Conservation (phyloP, 2,888 invertebrate species). For the Cyrtodaria siliqua region DNA sequence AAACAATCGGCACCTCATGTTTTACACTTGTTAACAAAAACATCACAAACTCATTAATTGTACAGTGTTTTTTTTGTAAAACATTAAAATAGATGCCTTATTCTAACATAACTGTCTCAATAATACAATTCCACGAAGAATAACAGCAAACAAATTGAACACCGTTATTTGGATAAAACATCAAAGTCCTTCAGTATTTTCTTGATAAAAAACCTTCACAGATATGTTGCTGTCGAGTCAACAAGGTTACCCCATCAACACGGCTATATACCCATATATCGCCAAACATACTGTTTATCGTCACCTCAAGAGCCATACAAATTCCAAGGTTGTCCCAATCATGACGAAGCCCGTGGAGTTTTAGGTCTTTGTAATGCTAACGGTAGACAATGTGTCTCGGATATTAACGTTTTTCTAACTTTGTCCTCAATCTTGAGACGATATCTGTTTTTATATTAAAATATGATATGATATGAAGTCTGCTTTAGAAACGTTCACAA, state of each 20-base stretch:
- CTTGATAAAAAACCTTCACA: conserved; percentile 24
- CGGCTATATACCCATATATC: conserved; percentile 10
- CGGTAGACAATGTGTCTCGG: too few species aligned
- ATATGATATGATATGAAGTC: too few species aligned
- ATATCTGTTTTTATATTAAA: too few species aligned
- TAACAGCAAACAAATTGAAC: not conserved
- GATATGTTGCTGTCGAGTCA: conserved; percentile 27
- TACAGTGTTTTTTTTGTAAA: too few species aligned
- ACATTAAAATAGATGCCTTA: too few species aligned
- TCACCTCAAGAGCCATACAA: conserved; percentile 6
- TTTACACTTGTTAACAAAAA: too few species aligned
- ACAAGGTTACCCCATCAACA: conserved; percentile 34
- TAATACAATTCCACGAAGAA: not conserved
- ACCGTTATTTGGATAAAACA: conserved; percentile 17
- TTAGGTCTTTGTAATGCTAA: too few species aligned
- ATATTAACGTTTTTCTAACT: too few species aligned
- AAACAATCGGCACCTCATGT: too few species aligned
- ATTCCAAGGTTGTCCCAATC: conserved; percentile 24
- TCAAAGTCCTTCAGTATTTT: conserved; percentile 6
- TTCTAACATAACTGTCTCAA: not conserved
- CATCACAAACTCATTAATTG: too few species aligned
- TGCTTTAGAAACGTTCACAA: too few species aligned
- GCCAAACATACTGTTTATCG: conserved; percentile 12
- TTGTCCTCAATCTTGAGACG: too few species aligned
- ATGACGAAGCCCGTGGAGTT: conserved; percentile 5